Evolutionary conservation across 2,113 vertebrate species (phyloP).

Genomic region (Python bivittatus): DNA sequence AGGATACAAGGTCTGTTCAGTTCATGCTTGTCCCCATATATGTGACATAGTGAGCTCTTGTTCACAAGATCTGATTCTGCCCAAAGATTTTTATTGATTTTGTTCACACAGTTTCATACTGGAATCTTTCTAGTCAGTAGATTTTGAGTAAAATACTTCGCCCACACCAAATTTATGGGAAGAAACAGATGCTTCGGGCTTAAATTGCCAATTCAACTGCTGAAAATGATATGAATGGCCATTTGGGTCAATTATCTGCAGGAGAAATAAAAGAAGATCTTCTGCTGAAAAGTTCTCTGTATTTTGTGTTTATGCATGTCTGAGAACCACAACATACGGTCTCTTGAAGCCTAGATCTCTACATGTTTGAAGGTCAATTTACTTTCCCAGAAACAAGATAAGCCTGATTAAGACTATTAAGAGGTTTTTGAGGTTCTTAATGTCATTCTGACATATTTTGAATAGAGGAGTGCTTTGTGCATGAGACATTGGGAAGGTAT

Average conservation of each 20-base stretch:
- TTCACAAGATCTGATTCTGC: neutral
- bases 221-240: constrained; percentile 31
- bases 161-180: neutral
- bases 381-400: constrained; percentile 10
- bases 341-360: constrained; percentile 22
- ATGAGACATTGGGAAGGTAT: neutral
- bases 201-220: constrained; percentile 16
- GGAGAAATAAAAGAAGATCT: constrained; percentile 12
- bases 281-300: constrained; percentile 1
- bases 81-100: neutral
- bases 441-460: constrained; percentile 6
- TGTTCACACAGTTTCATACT: neutral
- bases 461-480: neutral
- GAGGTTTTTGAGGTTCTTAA: constrained; percentile 20
- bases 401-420: constrained; percentile 38
- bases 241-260: constrained; percentile 20
- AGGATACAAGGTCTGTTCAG: neutral
- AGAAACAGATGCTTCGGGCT: constrained; percentile 20
- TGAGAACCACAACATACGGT: constrained; percentile 25
- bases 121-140: constrained; percentile 4
- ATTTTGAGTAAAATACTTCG: constrained; percentile 12
- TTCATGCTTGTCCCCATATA: constrained; percentile 10
- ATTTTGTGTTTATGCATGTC: constrained; percentile 7
- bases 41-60: neutral
- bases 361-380: constrained; percentile 9